Evolutionary conservation across 1,140 invertebrate species (phyloP), one percentile per base, ranked within the genome.

Genomic region (Notospermus geniculatus): DNA sequence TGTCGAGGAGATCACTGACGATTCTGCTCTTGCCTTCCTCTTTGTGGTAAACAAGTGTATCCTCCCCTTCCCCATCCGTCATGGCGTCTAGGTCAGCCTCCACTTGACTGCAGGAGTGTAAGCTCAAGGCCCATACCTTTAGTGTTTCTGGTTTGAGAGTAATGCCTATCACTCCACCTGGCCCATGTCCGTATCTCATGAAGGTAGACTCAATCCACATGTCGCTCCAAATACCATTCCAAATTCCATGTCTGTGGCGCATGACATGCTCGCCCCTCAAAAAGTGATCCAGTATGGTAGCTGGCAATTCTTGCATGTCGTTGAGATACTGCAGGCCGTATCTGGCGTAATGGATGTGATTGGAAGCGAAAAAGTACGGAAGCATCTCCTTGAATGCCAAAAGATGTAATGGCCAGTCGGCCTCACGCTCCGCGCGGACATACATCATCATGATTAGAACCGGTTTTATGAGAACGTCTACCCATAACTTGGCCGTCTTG

Each of bases 281-380:
- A 36, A 68, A 70, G 1, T 54, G 1, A 5, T 59, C 5, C 2
- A 23, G 43, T 2, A 63, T n/a, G 15, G 61, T 30, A 23, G 23
- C 29, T 45, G 65, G 63, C 19, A 70, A 17, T 1, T 5, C 2
- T 54, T 70, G 63, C 59, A 65, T 63, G 0, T 41, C 39, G 13
- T 63, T n/a, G 0, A 71, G 58, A 41, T 70, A 69, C 39, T 68
- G 66, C n/a, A 68, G 43, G 23, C 65, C 62, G 64, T 71, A 71
- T 23, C 67, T 60, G 28, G 66, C 69, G 62, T 72, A 72, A 43
- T 69, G 69, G 1, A 60, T 25, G 57, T 72, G 71, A 0, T 56
- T 59, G 17, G 69, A 56, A 19, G 67, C 69, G 67, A 71, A 71
- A 57, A 71, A 71, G 27, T 67, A 69, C n/a, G 62, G 62, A 28